Percentiles rank a stretch among this genome's conserved stretches.
Evolutionary conservation across 1,140 invertebrate genomes (phyloP).

Genomic region (Macrotrachela quadricornifera): DNA sequence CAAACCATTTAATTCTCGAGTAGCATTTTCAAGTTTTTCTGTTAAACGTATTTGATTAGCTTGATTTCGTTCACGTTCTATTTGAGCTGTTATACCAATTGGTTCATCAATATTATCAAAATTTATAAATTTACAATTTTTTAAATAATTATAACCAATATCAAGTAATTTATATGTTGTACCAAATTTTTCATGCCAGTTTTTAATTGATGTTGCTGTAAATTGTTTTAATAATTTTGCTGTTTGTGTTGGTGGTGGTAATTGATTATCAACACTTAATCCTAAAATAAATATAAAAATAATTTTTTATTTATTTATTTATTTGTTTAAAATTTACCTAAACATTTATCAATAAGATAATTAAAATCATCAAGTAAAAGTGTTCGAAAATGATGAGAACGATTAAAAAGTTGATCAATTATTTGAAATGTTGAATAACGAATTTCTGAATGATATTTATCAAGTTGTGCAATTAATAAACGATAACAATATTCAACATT

Average conservation of each 20-base stretch:
- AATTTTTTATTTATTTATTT: too few species aligned
- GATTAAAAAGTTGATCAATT: conserved; percentile 35
- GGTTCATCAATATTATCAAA: conserved; percentile 1
- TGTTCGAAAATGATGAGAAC: conserved; percentile 36
- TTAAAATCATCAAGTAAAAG: conserved; percentile 33
- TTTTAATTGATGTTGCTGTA: conserved; percentile 29
- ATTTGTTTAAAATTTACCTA: neutral
- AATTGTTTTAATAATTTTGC: conserved; percentile 31
- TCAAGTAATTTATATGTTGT: conserved; percentile 32
- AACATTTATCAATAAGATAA: conserved; percentile 30
- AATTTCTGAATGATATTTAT: conserved; percentile 37
- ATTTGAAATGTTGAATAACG: conserved; percentile 35
- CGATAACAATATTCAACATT: conserved; percentile 28
- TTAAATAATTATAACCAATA: conserved; percentile 33
- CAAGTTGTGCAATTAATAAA: conserved; percentile 31
- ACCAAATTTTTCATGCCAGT: conserved; percentile 35
- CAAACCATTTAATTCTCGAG: too few species aligned
- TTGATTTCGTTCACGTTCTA: neutral
- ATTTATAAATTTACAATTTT: conserved; percentile 32
- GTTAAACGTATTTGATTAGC: neutral
- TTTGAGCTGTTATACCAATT: neutral
- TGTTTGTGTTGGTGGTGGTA: conserved; percentile 33
- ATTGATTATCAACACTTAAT: conserved; percentile 25
- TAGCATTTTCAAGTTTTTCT: too few species aligned
- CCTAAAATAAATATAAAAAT: conserved; percentile 14